These are phyloP conservation scores for Catharus fuscescens DNA, from an alignment of 2,113 vertebrate species.

Conservation along the genomic window DNA sequence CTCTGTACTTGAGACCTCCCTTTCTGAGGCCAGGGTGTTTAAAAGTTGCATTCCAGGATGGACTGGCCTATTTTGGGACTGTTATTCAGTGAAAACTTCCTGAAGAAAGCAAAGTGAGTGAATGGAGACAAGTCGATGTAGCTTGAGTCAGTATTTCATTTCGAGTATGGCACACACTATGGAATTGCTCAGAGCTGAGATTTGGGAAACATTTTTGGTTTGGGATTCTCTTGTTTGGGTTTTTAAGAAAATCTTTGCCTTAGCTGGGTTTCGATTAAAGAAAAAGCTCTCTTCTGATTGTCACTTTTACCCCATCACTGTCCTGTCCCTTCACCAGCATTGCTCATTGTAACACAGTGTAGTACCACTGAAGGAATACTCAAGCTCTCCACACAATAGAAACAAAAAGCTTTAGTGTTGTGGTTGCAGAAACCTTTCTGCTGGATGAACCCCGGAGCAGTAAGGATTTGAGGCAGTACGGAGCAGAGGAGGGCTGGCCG, in stretches of 20 bases:
- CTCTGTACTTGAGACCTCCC: constrained; percentile 12
- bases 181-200: neutral
- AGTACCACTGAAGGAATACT: neutral
- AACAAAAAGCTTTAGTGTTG: neutral
- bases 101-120: neutral
- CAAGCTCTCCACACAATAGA: neutral
- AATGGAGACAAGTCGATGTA: neutral
- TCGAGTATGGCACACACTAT: neutral
- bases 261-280: neutral
- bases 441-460: neutral
- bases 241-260: neutral
- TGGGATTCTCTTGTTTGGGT: neutral
- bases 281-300: neutral
- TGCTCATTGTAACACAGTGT: neutral
- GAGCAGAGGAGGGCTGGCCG: neutral
- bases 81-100: constrained; percentile 52
- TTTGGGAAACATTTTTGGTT: neutral
- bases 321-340: neutral
- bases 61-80: constrained; percentile 60
- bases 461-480: neutral
- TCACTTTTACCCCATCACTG: neutral
- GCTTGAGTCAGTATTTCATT: neutral
- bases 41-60: constrained; percentile 62
- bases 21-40: constrained; percentile 35
- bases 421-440: neutral